Percentiles rank a stretch among this genome's conserved stretches.
phyloP scores from a whole-genome alignment of 2,888 invertebrate species.

The Andrena bucephala region DNA sequence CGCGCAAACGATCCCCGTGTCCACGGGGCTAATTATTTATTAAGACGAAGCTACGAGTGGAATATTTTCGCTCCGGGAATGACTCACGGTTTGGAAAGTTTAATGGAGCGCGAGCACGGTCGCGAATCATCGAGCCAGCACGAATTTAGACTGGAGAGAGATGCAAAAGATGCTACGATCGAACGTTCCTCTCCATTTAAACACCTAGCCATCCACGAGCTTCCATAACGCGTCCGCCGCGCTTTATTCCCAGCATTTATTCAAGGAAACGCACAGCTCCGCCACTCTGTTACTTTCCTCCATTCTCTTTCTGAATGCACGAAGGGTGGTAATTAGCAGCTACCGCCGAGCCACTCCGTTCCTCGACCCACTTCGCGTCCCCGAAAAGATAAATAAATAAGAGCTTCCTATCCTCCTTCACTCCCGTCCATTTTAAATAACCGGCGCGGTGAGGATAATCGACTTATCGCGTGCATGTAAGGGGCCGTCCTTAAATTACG shows the following conservation, averaged over 20 bases:
- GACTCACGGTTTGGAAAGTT: constrained; percentile 4
- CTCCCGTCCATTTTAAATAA: neutral
- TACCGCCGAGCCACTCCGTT: constrained; percentile 44
- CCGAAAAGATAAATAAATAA: constrained; percentile 59
- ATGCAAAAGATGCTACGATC: neutral
- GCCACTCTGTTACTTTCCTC: constrained; percentile 24
- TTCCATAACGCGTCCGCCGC: neutral
- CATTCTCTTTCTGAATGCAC: constrained; percentile 43
- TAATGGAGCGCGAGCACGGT: constrained; percentile 6
- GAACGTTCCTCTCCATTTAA: constrained; percentile 3
- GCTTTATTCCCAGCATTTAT: constrained; percentile 36
- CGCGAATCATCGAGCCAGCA: neutral
- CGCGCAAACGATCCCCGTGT: neutral
- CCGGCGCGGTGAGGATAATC: neutral
- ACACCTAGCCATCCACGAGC: constrained; percentile 23
- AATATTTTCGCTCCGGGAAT: neutral
- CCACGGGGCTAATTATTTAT: neutral
- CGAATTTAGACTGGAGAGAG: neutral
- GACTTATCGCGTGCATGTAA: neutral
- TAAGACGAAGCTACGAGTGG: neutral
- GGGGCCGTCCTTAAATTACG: too few species aligned
- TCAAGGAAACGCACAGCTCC: constrained; percentile 7
- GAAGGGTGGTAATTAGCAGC: constrained; percentile 57
- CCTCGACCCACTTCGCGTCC: constrained; percentile 50
- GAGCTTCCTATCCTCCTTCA: constrained; percentile 4